Percentiles rank a stretch among this genome's conserved stretches.
Evolutionary conservation across 2,888 invertebrate genomes (phyloP).

Genomic region (Meteorus cinctellus): DNA sequence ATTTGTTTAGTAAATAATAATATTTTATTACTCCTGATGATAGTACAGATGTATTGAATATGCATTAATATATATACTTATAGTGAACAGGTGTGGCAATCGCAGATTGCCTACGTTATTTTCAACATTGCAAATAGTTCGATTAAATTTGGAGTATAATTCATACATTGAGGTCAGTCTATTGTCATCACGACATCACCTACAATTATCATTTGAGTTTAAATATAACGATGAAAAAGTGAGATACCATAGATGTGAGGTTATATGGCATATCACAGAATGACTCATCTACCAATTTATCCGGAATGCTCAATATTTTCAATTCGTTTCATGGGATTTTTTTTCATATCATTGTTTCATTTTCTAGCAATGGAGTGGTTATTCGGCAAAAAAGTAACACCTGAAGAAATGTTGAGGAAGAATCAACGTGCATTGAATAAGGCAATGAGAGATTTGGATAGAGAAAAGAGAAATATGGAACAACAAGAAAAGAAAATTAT

Average conservation of each 20-base stretch:
- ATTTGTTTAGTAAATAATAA: no score
- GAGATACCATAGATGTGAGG: neutral
- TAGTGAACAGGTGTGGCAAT: neutral
- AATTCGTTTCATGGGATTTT: neutral
- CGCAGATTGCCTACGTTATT: neutral
- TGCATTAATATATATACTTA: neutral
- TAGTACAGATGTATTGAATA: no score
- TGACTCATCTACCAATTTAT: neutral
- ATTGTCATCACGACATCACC: neutral
- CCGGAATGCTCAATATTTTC: neutral
- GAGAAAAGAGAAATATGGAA: constrained; percentile 96
- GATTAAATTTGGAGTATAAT: neutral
- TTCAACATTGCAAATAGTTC: neutral
- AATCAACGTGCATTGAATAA: constrained; percentile 98
- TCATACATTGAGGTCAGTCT: neutral
- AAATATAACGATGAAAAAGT: neutral
- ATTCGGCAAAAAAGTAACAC: constrained; percentile 96
- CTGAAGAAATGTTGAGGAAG: constrained; percentile 98
- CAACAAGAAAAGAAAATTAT: constrained; percentile 99
- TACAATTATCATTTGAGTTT: no score
- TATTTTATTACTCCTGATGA: no score
- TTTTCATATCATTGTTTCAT: neutral
- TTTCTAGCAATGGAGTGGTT: constrained; percentile 86
- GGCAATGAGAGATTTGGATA: constrained; percentile 97
- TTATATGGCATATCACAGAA: neutral